Conservation (phyloP, 2,888 invertebrate genomes). For the Julus scandinavius region DNA sequence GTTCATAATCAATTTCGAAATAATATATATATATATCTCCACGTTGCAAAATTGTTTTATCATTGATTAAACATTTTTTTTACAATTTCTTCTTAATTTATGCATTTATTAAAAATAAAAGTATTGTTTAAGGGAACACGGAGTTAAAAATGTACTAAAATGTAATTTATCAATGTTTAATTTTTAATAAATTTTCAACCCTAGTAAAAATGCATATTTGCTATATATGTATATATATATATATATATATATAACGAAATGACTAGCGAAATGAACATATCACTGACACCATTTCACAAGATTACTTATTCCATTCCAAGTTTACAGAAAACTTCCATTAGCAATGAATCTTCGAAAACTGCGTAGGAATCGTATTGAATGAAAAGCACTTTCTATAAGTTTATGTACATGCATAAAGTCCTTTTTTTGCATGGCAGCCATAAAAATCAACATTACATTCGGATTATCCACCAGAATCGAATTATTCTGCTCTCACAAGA, state of each 20-base stretch:
- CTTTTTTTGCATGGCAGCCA: conserved; percentile 19
- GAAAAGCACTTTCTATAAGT: conserved; percentile 32
- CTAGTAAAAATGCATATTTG: background rate
- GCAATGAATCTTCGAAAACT: background rate
- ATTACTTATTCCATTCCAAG: background rate
- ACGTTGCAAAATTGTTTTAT: too few relatives aligned
- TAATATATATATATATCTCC: too few relatives aligned
- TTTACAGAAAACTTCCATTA: conserved; percentile 5
- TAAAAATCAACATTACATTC: conserved; percentile 55
- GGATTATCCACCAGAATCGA: conserved; percentile 51
- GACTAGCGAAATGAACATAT: conserved; percentile 29
- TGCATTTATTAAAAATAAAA: too few relatives aligned
- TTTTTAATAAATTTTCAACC: too few relatives aligned
- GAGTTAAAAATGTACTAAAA: too few relatives aligned
- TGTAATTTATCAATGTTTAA: too few relatives aligned
- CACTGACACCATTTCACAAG: conserved; percentile 27
- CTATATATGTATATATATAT: too few relatives aligned
- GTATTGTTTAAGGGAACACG: too few relatives aligned
- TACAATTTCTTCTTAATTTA: too few relatives aligned
- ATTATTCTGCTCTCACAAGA: conserved; percentile 52
- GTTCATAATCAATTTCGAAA: too few relatives aligned
- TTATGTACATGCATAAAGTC: background rate
- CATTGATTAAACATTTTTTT: too few relatives aligned
- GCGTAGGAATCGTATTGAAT: background rate
- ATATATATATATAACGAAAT: too few relatives aligned